Evolutionary conservation across 2,888 invertebrate genomes (phyloP).

Genomic region (Chrysomela aeneicollis): DNA sequence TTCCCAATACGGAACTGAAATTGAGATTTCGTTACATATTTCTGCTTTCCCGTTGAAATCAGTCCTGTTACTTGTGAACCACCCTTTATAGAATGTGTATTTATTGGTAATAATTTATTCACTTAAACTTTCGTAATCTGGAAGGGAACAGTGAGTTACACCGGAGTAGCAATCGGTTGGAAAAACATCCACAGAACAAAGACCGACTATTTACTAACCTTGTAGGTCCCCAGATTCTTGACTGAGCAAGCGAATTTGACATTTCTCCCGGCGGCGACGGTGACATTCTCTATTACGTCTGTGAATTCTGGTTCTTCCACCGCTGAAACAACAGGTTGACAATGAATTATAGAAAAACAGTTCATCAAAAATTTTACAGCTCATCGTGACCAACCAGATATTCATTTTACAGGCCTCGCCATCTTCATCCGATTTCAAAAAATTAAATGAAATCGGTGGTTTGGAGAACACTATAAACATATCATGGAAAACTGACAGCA

Average conservation of each 20-base stretch:
- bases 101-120: too few species aligned
- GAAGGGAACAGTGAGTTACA: too few species aligned
- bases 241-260: conserved; percentile 90
- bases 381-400: conserved; percentile 12
- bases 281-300: conserved; percentile 89
- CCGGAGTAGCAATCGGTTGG: conserved; percentile 12
- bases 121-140: too few species aligned
- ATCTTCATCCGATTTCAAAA: too few species aligned
- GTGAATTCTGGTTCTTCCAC: conserved; percentile 90
- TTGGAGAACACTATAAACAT: too few species aligned
- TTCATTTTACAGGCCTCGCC: background rate
- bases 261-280: conserved; percentile 87
- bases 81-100: too few species aligned
- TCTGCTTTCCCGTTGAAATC: too few species aligned
- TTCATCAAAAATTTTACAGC: conserved; percentile 16
- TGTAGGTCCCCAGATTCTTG: conserved; percentile 88
- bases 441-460: too few species aligned
- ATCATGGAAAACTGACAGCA: too few species aligned
- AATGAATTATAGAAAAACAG: conserved; percentile 17
- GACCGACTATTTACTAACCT: conserved; percentile 68
- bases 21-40: too few species aligned
- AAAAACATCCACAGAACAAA: conserved; percentile 2
- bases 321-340: conserved; percentile 67
- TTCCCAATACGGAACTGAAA: too few species aligned
- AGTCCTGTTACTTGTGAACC: too few species aligned